phyloP scores from a whole-genome alignment of 2,113 vertebrate species.

The Heterochromis multidens region DNA sequence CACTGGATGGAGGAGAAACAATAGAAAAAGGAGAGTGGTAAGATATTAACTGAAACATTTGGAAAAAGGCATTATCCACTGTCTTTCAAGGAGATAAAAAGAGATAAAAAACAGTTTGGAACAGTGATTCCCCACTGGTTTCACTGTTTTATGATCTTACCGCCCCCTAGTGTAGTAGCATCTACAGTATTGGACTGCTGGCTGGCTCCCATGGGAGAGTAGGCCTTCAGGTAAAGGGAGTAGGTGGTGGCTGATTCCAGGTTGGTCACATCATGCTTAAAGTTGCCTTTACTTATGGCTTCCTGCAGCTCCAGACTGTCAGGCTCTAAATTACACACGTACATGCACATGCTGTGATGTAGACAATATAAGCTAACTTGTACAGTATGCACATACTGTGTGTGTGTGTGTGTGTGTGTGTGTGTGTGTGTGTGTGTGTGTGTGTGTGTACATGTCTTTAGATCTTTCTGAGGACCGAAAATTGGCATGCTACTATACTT shows the following conservation, averaged over 20 bases:
- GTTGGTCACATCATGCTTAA: slow-evolving; percentile 70
- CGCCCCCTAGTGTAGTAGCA: slow-evolving; percentile 72
- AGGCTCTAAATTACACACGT: slow-evolving; percentile 59
- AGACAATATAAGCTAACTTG: background rate
- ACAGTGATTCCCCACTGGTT: background rate
- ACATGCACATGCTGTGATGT: background rate
- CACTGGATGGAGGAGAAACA: slow-evolving; percentile 35
- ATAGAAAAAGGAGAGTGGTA: background rate
- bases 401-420: too few species aligned
- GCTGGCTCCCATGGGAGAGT: slow-evolving; percentile 76
- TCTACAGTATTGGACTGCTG: slow-evolving; percentile 71
- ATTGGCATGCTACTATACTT: too few species aligned
- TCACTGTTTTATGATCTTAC: slow-evolving; percentile 31
- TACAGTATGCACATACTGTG: background rate
- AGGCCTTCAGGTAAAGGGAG: slow-evolving; percentile 73
- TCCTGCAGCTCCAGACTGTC: slow-evolving; percentile 78
- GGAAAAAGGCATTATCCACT: background rate
- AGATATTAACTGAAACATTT: background rate
- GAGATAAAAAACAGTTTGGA: background rate
- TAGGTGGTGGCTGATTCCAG: slow-evolving; percentile 76
- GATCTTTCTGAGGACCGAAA: too few species aligned
- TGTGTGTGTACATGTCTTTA: too few species aligned
- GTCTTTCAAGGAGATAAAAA: background rate
- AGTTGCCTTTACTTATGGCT: slow-evolving; percentile 77
- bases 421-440: background rate